Evolutionary conservation across 2,113 vertebrate species (phyloP), one percentile per base, ranked within the genome.

Genomic region (Gasterosteus aculeatus): DNA sequence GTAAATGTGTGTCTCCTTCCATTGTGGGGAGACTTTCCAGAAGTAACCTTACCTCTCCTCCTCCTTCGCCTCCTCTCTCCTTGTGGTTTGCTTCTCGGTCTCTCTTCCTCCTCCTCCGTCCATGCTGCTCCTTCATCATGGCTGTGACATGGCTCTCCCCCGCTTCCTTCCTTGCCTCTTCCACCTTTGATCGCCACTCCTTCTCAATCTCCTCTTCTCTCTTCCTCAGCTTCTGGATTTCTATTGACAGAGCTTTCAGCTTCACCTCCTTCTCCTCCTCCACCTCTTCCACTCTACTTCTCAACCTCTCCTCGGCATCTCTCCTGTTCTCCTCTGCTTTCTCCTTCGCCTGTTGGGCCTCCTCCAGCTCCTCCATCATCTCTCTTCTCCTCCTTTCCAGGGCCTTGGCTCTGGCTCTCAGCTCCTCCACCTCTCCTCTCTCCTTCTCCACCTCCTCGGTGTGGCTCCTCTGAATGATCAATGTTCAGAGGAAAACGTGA

Each of bases 381-480:
- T 90, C 85, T 41, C 2, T 75, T 38, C 57, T 86, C 69, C 82
- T 83, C 41, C 54, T 81, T 62, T 92, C 88, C 14, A 90, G 66
- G 2, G 56, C 78, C 39, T 80, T 88, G 42, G 68, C 69, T 80
- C 85, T 84, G 10, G 74, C 78, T 68, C 77, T 71, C 54, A 92
- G 75, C 68, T 85, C 73, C 75, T 91, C 82, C 22, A 80, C 10
- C 59, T 90, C 82, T 62, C 51, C 69, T 54, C 58, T 60, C 15
- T 78, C 74, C 26, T 60, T 75, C 42, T 87, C 61, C 47, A 76
- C 31, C 57, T 83, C 92, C 41, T 94, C 91, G 1, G 56, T 8
- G 16, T 90, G 91, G 80, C 91, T 93, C 69, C 92, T 91, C 87
- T 92, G 35, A 33, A 31, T 0, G 35, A 22, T 35, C 4, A 14